Base-by-base conservation (phyloP, 2,888 invertebrate species). In the Apocheima hispidaria region DNA sequence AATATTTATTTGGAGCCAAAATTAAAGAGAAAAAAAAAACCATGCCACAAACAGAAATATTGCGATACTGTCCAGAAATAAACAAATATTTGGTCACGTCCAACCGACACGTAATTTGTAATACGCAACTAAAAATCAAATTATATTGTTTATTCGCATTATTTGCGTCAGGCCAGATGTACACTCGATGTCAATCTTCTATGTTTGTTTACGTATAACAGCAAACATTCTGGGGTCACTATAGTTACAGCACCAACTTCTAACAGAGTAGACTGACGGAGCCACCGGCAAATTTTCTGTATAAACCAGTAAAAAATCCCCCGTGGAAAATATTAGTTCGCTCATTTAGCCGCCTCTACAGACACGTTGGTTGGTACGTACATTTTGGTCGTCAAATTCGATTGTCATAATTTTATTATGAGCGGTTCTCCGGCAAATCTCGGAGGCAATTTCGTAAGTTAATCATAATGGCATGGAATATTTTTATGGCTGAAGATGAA, bases 161-260 rank as follows among this genome's bases (percentile, higher is more conserved):
- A 89, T 92, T 92, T 90, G 91, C 90, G 88, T 86, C 87, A 87
- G 78, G 86, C 89, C 92, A 92, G 92, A 90, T 92, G 92, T 92
- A 92, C 90, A 87, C 86, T 90, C 82, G 68, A 85, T 83, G 92
- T 92, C 92, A 92, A 90, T 92, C 91, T 90, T 79, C 77, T 70
- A 71, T 87, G 86, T 91, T 90, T 92, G 86, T 91, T 92, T 92
- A 90, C 92, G 83, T 82, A 88, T 87, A 87, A 88, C 80, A 90
- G 82, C 90, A 92, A 92, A 92, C 86, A 90, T 85, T 64, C 71
- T 78, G 78, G 91, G 92, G 92, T 92, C 92, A 91, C 83, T 90
- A 70, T 73, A 41, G 53, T 60, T 88, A 70, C 73, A 9, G 2
- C 10, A 35, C 50, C 10, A 38, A 38, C 4, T 38, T 38, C 26